These are phyloP conservation scores for Dryocosmus kuriphilus DNA, from an alignment of 2,888 invertebrate species.

Conservation along the genomic window DNA sequence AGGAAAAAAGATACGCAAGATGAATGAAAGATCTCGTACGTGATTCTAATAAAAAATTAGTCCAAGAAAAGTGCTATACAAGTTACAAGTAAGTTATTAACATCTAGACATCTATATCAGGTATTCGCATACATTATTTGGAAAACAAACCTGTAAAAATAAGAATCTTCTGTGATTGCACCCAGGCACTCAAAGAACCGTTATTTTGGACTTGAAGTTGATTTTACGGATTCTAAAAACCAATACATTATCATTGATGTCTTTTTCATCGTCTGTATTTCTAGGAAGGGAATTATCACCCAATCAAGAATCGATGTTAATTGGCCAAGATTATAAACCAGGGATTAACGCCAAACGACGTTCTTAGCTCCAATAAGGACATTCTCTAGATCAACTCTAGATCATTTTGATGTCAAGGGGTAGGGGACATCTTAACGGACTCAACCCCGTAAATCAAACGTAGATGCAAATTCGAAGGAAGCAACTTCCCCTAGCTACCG, in stretches of 20 bases:
- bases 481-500: slow-evolving; percentile 62
- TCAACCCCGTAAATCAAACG: slow-evolving; percentile 69
- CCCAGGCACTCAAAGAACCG: neutral
- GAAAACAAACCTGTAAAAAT: neutral
- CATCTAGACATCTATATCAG: too few species aligned
- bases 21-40: neutral
- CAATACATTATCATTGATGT: too few species aligned
- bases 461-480: slow-evolving; percentile 57
- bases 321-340: slow-evolving; percentile 7
- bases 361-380: neutral
- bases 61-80: too few species aligned
- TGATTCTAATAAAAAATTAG: too few species aligned
- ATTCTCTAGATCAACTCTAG: neutral
- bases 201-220: neutral
- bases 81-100: too few species aligned
- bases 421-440: slow-evolving; percentile 58
- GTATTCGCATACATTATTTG: too few species aligned
- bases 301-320: slow-evolving; percentile 2
- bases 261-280: slow-evolving; percentile 12
- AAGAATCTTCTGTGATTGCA: neutral
- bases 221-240: too few species aligned
- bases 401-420: slow-evolving; percentile 2
- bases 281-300: neutral
- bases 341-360: neutral
- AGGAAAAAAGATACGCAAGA: neutral